Evolutionary conservation across 2,113 vertebrate species (phyloP).

Genomic region (Prinia subflava): DNA sequence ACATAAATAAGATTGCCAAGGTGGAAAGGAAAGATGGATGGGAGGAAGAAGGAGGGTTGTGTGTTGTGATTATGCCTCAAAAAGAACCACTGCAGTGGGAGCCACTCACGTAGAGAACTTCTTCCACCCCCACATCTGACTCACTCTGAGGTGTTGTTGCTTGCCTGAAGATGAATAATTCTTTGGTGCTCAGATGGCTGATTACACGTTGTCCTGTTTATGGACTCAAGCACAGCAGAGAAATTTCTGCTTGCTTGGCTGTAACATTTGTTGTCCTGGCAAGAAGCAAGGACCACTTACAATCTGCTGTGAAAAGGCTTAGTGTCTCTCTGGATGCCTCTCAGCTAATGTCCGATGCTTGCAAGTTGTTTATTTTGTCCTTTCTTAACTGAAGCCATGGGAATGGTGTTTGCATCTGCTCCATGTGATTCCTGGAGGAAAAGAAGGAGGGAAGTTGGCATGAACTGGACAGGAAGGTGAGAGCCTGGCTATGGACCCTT

Average conservation of each 20-base stretch:
- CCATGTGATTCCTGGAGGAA: neutral
- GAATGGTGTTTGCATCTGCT: neutral
- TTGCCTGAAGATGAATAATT: slow-evolving; percentile 1
- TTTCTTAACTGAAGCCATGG: neutral
- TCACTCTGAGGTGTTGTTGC: neutral
- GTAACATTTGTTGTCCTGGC: slow-evolving; percentile 27
- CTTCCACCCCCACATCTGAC: neutral
- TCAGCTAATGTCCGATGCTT: neutral
- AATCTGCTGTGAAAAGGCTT: slow-evolving; percentile 5
- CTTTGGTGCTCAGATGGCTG: slow-evolving; percentile 28
- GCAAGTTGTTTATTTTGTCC: neutral
- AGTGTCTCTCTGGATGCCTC: neutral
- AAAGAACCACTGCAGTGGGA: neutral
- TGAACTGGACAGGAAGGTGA: neutral
- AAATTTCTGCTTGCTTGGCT: slow-evolving; percentile 31
- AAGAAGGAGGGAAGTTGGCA: neutral
- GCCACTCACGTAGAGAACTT: neutral
- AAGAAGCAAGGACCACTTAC: neutral
- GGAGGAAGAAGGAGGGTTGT: neutral
- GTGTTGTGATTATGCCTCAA: neutral
- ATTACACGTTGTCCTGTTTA: neutral
- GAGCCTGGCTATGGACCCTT: neutral
- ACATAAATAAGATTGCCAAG: neutral
- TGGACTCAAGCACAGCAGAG: neutral
- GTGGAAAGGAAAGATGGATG: neutral